These are phyloP conservation scores for Zophobas morio DNA, from an alignment of 1,140 invertebrate genomes.

Conservation along the genomic window DNA sequence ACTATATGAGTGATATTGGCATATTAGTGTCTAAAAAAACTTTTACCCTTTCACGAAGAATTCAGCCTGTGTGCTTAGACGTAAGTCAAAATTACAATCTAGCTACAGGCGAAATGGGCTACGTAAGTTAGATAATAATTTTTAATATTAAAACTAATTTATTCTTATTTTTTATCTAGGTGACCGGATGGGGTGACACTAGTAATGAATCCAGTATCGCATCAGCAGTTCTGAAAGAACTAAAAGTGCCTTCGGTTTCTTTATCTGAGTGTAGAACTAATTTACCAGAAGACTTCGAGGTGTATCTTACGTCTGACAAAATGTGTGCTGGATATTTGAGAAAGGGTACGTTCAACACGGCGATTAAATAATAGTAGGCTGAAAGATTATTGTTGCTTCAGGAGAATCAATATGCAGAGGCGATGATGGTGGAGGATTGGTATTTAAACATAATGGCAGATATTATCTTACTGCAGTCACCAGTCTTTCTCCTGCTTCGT, in stretches of 20 bases:
- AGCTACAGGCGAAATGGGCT: not conserved
- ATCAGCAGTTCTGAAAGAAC: not conserved
- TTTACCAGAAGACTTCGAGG: conserved; percentile 21
- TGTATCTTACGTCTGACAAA: conserved; percentile 22
- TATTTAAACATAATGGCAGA: not conserved
- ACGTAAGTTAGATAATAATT: not conserved
- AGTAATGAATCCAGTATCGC: not conserved
- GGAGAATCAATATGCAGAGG: conserved; percentile 7
- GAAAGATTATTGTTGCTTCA: not conserved
- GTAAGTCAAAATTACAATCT: not conserved
- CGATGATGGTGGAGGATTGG: conserved; percentile 8
- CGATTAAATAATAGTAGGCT: not conserved
- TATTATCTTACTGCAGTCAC: conserved; percentile 36
- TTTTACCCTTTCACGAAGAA: conserved; percentile 6
- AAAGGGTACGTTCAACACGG: not conserved
- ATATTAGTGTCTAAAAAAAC: not conserved
- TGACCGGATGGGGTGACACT: conserved; percentile 19
- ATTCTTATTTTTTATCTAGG: not conserved
- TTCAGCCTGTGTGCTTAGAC: conserved; percentile 21
- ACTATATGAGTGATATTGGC: conserved; percentile 27
- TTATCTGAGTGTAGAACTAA: not conserved
- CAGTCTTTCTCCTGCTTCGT: conserved; percentile 6
- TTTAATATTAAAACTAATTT: too few relatives aligned
- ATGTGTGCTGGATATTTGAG: conserved; percentile 23
- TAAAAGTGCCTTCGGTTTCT: conserved; percentile 18